A percentile compares a stretch with the other conserved stretches of the same genome.
Conservation (phyloP, 64 coral and sea anemone genomes). For the Acropora yongei region DNA sequence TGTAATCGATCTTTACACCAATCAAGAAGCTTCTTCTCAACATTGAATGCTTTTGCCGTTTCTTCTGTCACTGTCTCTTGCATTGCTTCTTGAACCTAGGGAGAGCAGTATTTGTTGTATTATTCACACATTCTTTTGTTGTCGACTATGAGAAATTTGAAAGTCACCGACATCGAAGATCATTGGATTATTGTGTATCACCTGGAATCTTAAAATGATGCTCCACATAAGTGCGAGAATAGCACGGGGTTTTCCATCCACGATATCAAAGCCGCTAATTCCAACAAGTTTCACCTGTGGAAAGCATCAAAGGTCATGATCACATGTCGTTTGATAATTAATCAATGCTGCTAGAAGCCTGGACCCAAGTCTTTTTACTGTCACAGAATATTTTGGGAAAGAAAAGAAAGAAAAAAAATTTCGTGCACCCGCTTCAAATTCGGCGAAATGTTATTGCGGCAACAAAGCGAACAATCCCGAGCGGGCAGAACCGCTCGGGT, state of each 20-base stretch:
- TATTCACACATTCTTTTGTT: no score
- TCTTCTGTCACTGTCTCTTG: slow-evolving; percentile 58
- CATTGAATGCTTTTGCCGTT: slow-evolving; percentile 64
- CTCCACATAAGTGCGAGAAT: slow-evolving; percentile 94
- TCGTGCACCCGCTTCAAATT: no score
- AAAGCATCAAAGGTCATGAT: background rate
- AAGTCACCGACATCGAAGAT: background rate
- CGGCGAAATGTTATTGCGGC: no score
- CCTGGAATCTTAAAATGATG: slow-evolving; percentile 90
- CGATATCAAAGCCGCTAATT: slow-evolving; percentile 87
- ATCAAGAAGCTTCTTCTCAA: slow-evolving; percentile 83
- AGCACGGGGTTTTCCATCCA: slow-evolving; percentile 75
- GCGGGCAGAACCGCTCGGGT: no score
- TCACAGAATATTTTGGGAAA: no score
- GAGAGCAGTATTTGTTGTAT: background rate
- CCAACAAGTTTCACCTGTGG: slow-evolving; percentile 85
- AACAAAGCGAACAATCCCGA: no score
- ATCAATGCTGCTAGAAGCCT: no score
- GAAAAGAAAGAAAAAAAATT: no score
- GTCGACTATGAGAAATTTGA: no score
- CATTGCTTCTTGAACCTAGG: slow-evolving; percentile 86
- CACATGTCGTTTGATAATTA: background rate
- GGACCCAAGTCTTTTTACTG: no score
- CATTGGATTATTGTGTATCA: background rate
- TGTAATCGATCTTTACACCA: slow-evolving; percentile 87